Evolutionary conservation across 1,140 invertebrate genomes (phyloP).

Genomic region (Caenorhabditis remanei): DNA sequence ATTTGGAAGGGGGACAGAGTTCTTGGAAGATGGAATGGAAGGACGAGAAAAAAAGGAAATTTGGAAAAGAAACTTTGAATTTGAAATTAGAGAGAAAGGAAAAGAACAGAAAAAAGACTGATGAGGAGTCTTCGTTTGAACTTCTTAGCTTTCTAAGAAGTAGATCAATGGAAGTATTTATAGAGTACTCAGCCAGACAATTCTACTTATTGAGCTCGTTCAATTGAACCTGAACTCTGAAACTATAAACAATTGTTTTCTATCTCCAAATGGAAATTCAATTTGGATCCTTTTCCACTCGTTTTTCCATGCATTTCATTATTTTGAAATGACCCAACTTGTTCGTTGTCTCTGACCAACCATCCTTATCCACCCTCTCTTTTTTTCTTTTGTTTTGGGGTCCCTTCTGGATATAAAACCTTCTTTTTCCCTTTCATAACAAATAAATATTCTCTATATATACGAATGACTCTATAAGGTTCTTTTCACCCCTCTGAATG

Average conservation of each 20-base stretch:
- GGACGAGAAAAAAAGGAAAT: not conserved
- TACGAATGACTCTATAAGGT: conserved; percentile 18
- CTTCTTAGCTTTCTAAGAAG: too few species aligned
- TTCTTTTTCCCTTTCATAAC: not conserved
- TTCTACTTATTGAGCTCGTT: too few species aligned
- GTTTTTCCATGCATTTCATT: not conserved
- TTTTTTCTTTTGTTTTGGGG: not conserved
- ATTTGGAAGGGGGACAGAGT: not conserved
- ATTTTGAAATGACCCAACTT: too few species aligned
- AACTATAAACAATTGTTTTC: too few species aligned
- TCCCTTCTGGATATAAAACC: not conserved
- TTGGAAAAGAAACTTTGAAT: conserved; percentile 2
- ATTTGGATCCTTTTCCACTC: not conserved
- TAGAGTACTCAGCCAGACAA: too few species aligned
- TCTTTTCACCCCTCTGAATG: not conserved
- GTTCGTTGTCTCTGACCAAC: not conserved
- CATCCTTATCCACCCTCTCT: not conserved
- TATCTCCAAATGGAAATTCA: not conserved
- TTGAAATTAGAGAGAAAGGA: not conserved
- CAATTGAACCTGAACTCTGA: too few species aligned
- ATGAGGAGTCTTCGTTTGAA: too few species aligned
- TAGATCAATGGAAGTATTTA: too few species aligned
- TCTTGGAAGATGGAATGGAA: not conserved
- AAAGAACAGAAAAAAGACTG: too few species aligned
- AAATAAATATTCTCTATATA: not conserved